These are phyloP conservation scores for Melanostigma gelatinosum DNA, from an alignment of 2,113 vertebrate species.

Conservation along the genomic window DNA sequence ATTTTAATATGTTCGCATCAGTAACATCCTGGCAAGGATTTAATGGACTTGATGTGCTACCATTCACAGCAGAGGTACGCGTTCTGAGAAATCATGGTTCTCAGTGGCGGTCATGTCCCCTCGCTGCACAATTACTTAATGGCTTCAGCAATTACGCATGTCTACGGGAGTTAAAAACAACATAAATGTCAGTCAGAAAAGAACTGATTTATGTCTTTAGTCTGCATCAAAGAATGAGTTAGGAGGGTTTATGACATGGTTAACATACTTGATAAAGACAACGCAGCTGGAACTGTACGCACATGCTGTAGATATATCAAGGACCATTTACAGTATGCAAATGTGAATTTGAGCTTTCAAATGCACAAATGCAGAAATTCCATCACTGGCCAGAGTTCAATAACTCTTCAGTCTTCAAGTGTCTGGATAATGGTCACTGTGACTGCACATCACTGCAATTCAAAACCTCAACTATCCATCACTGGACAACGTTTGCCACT, in stretches of 20 bases:
- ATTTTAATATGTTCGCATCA: conserved; percentile 77
- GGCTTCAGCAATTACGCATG: conserved; percentile 71
- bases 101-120: conserved; percentile 65
- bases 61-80: conserved; percentile 66
- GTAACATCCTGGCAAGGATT: conserved; percentile 64
- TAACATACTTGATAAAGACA: conserved; percentile 46
- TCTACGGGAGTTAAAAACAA: conserved; percentile 45
- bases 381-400: conserved; percentile 79
- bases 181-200: conserved; percentile 73
- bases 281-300: conserved; percentile 38
- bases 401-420: conserved; percentile 81
- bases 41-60: conserved; percentile 74
- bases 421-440: conserved; percentile 79
- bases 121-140: conserved; percentile 75
- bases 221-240: conserved; percentile 29
- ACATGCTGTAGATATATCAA: conserved; percentile 59
- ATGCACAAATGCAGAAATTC: conserved; percentile 77
- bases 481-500: conserved; percentile 69
- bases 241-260: conserved; percentile 33
- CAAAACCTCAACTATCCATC: conserved; percentile 74
- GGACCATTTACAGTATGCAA: conserved; percentile 79
- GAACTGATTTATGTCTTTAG: conserved; percentile 59
- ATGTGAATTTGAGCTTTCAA: conserved; percentile 74
- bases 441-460: conserved; percentile 71
- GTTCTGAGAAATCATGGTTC: conserved; percentile 63